A percentile compares a stretch with the other conserved stretches of the same genome.
phyloP scores from a whole-genome alignment of 2,888 invertebrate species.

The Horisme vitalbata region DNA sequence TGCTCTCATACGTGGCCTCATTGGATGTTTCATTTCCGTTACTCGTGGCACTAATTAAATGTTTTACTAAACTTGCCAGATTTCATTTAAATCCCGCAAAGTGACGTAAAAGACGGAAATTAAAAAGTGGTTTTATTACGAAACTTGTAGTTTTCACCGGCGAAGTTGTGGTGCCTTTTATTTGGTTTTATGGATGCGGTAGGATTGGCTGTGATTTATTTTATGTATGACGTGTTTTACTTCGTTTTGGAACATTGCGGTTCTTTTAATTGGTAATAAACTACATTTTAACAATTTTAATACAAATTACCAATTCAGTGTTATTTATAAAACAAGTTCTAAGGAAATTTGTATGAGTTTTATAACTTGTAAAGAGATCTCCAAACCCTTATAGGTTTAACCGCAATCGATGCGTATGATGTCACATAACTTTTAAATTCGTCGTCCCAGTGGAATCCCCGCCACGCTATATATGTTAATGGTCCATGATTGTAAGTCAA shows the following conservation, averaged over 20 bases:
- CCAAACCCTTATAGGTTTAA: no score
- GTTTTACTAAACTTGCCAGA: slow-evolving; percentile 62
- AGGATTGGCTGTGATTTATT: neutral
- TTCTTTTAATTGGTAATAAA: neutral
- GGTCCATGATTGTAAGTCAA: slow-evolving; percentile 20
- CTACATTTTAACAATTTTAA: no score
- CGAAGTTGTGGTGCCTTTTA: neutral
- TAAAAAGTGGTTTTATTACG: slow-evolving; percentile 64
- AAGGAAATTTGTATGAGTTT: no score
- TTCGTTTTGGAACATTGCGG: neutral
- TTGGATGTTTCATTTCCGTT: slow-evolving; percentile 64
- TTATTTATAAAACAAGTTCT: no score
- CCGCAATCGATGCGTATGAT: neutral
- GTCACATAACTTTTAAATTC: slow-evolving; percentile 2
- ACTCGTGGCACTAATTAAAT: slow-evolving; percentile 66
- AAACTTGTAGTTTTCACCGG: slow-evolving; percentile 48
- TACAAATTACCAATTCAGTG: no score
- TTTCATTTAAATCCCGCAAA: slow-evolving; percentile 66
- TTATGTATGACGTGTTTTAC: neutral
- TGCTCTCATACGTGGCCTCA: slow-evolving; percentile 27
- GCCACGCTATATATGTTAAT: slow-evolving; percentile 12
- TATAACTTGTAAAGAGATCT: no score
- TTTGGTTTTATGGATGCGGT: neutral
- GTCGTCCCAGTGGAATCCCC: slow-evolving; percentile 1
- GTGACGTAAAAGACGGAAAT: slow-evolving; percentile 60